Evolutionary conservation across 2,113 vertebrate species (phyloP).

Genomic region (Megaceryle torquata): DNA sequence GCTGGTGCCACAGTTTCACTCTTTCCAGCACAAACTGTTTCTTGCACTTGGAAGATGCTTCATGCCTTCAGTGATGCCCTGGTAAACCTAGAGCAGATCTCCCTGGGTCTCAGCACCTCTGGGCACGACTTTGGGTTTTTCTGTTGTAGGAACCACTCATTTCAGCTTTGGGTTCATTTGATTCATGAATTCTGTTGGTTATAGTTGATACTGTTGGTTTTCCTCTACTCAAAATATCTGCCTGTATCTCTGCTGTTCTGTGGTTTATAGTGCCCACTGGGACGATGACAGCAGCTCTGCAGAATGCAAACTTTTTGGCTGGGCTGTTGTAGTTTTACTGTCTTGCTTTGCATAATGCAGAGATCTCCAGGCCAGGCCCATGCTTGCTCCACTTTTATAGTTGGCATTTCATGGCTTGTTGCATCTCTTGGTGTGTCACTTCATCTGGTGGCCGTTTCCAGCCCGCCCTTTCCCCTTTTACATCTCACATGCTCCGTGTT

Average conservation of each 20-base stretch:
- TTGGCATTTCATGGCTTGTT: not conserved
- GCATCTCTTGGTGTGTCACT: not conserved
- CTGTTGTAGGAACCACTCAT: not conserved
- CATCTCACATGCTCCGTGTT: fast-evolving
- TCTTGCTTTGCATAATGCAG: not conserved
- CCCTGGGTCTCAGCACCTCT: not conserved
- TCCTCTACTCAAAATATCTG: not conserved
- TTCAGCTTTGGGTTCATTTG: not conserved
- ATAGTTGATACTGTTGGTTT: not conserved
- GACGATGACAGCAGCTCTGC: not conserved
- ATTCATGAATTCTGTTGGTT: not conserved
- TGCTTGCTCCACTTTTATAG: not conserved
- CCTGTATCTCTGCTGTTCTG: not conserved
- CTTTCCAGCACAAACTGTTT: not conserved
- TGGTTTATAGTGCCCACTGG: not conserved
- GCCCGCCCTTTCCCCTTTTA: not conserved
- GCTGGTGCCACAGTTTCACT: not conserved
- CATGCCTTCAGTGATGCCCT: fast-evolving
- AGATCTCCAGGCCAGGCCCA: not conserved
- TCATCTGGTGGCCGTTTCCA: not conserved
- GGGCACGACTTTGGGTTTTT: not conserved
- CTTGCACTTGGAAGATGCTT: not conserved
- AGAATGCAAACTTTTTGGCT: not conserved
- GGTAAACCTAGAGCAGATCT: not conserved
- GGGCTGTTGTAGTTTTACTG: not conserved